Percentiles rank a stretch among this genome's conserved stretches.
Evolutionary conservation across 1,140 invertebrate genomes (phyloP).

Genomic region (Dendrolimus punctatus): DNA sequence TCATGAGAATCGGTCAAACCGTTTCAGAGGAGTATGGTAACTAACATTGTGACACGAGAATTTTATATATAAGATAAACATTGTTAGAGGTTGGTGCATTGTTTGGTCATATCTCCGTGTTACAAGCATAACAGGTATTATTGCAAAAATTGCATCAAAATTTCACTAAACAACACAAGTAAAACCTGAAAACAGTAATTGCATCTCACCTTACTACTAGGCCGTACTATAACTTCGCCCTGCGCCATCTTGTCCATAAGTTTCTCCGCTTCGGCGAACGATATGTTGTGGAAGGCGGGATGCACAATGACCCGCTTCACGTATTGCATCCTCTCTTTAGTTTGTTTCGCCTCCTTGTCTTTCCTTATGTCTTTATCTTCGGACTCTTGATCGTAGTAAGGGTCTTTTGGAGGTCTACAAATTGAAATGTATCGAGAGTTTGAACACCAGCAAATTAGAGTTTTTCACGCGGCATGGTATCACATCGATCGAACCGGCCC

Average conservation of each 20-base stretch:
- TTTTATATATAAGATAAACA: too few relatives aligned
- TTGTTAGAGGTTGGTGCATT: too few relatives aligned
- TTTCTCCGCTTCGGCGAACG: constrained; percentile 93
- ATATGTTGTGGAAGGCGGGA: constrained; percentile 97
- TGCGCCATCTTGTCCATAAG: constrained; percentile 93
- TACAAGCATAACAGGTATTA: too few relatives aligned
- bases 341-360: constrained; percentile 87
- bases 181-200: background rate
- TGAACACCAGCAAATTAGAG: background rate
- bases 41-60: too few relatives aligned
- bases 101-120: too few relatives aligned
- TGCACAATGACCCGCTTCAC: constrained; percentile 98
- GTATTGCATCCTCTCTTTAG: constrained; percentile 85
- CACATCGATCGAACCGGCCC: too few relatives aligned
- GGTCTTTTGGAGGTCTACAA: constrained; percentile 86
- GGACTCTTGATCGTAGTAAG: constrained; percentile 91
- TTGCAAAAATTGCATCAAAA: too few relatives aligned
- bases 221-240: constrained; percentile 96
- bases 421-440: constrained; percentile 4
- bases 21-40: too few relatives aligned
- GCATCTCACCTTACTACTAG: constrained; percentile 87
- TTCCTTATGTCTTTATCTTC: constrained; percentile 87
- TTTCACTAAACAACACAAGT: too few relatives aligned
- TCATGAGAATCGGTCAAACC: too few relatives aligned
- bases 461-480: too few relatives aligned